phyloP scores from a whole-genome alignment of 2,113 vertebrate species.

The Pao palembangensis region DNA sequence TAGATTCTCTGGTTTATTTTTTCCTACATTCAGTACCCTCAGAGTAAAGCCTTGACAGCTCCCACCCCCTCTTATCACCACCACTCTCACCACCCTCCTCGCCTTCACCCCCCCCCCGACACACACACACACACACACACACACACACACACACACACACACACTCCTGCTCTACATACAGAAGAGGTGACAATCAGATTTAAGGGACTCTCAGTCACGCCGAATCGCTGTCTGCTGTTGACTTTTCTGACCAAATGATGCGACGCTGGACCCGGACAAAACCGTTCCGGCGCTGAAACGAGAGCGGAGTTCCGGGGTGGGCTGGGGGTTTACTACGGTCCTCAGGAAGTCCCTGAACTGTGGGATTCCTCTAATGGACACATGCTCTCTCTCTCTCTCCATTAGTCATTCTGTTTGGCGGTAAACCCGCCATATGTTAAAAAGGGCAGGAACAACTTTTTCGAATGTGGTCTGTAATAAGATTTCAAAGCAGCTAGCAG shows the following conservation, averaged over 20 bases:
- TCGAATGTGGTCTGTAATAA: no score
- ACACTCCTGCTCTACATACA: conserved; percentile 63
- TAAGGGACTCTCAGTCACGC: conserved; percentile 39
- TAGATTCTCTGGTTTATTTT: conserved; percentile 75
- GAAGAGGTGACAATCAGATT: conserved; percentile 50
- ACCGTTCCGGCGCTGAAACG: no score
- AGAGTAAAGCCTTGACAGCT: conserved; percentile 74
- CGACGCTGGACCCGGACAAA: conserved; percentile 18
- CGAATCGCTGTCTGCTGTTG: conserved; percentile 35
- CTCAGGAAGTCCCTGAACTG: no score
- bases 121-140: not conserved
- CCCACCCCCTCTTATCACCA: conserved; percentile 59
- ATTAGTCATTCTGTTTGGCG: no score
- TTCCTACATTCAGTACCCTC: conserved; percentile 66
- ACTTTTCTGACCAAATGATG: conserved; percentile 39
- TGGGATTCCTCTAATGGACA: no score
- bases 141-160: conserved; percentile 1
- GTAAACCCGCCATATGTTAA: no score
- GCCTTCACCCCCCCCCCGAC: not conserved
- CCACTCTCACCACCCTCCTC: conserved; percentile 17
- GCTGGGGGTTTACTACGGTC: no score
- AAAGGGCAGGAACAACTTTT: no score
- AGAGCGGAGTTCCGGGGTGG: no score
- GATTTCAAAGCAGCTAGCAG: no score
- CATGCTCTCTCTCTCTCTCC: no score